Evolutionary conservation across 2,113 vertebrate genomes (phyloP), one percentile per base, ranked within the genome.

Genomic region (Blennius ocellaris): DNA sequence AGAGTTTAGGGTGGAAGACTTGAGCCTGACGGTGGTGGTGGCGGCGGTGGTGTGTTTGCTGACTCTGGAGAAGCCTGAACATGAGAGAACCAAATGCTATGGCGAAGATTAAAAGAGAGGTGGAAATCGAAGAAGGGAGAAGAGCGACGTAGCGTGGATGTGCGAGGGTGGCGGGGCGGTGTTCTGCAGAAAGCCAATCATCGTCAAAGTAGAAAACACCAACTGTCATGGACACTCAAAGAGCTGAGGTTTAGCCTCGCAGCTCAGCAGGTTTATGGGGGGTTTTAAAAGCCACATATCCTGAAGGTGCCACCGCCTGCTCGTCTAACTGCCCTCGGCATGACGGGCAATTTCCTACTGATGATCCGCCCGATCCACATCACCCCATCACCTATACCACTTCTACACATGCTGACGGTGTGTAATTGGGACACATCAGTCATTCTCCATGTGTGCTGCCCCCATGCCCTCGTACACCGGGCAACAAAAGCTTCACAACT

Each of bases 221-320:
- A 58, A 78, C 88, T 91, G 87, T 88, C 86, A 91, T 79, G 78
- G 11, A 11, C 72, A 43, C 69, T 73, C 60, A 69, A 59, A 73
- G 54, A 60, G 78, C 67, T 56, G 75, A 52, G 52, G 64, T 82
- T 64, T 47, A 80, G 78, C 54, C 40, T 68, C 54, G 44, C 64
- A 80, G 78, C 81, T 82, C 72, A 87, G 68, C 62, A 62, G 88
- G 73, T 88, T 91, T 90, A 89, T 83, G 67, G 74, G 67, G 74
- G 69, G 72, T 87, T 81, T 89, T 90, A 91, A 89, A 92, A 82
- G 84, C 81, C 71, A 66, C 70, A 82, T 50, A 72, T 82, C 53
- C 21, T 72, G 76, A 67, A 79, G 76, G 82, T 69, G 67, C 43
- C 67, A 44, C 44, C 17, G 2, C 49, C 21, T 11, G 30, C 69